A percentile compares a stretch with the other conserved stretches of the same genome.
These are phyloP conservation scores for Pangasius macronema DNA, from an alignment of 2,797 vertebrate genomes.

Conservation along the genomic window DNA sequence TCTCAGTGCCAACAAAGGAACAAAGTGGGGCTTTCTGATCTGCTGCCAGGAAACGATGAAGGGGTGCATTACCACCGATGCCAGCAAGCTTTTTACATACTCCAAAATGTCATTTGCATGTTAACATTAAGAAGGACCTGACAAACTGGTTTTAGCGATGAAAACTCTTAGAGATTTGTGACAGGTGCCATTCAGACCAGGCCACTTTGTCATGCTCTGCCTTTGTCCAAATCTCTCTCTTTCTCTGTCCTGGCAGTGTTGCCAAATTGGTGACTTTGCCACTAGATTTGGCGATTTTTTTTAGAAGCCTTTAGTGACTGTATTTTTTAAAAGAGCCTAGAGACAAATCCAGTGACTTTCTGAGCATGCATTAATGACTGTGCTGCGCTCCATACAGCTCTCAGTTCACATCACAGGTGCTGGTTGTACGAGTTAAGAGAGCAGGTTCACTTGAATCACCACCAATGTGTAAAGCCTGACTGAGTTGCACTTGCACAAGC, in stretches of 20 bases:
- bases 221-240: not conserved
- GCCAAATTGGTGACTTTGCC: not conserved
- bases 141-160: not conserved
- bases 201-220: not conserved
- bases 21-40: not conserved
- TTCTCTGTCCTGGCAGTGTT: not conserved
- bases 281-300: not conserved
- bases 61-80: not conserved
- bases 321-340: not conserved
- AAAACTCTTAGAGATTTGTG: not conserved
- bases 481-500: not conserved
- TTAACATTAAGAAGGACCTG: not conserved
- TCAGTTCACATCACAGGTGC: not conserved
- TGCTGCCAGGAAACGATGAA: not conserved
- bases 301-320: not conserved
- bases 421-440: not conserved
- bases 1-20: not conserved
- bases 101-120: slow-evolving; percentile 3
- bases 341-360: not conserved
- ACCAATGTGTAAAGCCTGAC: not conserved
- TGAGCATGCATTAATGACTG: not conserved
- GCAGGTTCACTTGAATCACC: not conserved
- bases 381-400: not conserved
- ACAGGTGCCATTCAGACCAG: not conserved
- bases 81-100: not conserved